phyloP scores from a whole-genome alignment of 2,113 vertebrate genomes.

The Tragulus kanchil region DNA sequence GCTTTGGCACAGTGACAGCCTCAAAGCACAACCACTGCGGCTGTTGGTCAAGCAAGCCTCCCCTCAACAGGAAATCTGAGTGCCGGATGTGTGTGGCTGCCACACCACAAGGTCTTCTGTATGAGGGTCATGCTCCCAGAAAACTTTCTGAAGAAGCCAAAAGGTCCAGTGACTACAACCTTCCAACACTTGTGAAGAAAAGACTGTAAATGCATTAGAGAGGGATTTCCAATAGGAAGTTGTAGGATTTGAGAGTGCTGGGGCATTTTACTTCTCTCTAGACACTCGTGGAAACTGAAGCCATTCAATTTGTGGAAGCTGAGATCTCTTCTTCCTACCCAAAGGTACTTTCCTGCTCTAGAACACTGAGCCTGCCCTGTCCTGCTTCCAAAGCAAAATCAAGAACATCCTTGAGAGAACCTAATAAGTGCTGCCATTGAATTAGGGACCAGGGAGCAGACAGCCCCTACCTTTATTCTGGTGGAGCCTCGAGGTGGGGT shows the following conservation, averaged over 20 bases:
- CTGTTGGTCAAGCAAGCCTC: not conserved
- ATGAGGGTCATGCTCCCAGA: not conserved
- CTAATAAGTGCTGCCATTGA: not conserved
- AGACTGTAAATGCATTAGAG: constrained; percentile 6
- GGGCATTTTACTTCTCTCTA: not conserved
- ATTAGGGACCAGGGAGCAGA: not conserved
- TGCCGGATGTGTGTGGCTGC: not conserved
- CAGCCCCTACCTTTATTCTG: not conserved
- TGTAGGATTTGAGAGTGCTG: not conserved
- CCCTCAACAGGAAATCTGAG: not conserved
- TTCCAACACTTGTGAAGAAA: constrained; percentile 20
- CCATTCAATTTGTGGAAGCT: not conserved
- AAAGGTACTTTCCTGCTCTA: not conserved
- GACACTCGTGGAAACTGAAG: not conserved
- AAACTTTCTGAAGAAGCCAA: not conserved
- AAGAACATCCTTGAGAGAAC: not conserved
- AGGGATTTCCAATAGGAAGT: not conserved
- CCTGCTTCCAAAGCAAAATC: not conserved
- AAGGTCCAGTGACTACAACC: not conserved
- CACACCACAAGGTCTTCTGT: not conserved
- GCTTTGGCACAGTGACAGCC: not conserved
- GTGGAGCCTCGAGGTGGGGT: not conserved
- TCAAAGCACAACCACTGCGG: not conserved
- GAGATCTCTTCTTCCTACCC: not conserved
- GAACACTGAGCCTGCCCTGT: not conserved